Evolutionary conservation across 2,888 invertebrate genomes (phyloP).

Genomic region (Mythimna albipuncta): DNA sequence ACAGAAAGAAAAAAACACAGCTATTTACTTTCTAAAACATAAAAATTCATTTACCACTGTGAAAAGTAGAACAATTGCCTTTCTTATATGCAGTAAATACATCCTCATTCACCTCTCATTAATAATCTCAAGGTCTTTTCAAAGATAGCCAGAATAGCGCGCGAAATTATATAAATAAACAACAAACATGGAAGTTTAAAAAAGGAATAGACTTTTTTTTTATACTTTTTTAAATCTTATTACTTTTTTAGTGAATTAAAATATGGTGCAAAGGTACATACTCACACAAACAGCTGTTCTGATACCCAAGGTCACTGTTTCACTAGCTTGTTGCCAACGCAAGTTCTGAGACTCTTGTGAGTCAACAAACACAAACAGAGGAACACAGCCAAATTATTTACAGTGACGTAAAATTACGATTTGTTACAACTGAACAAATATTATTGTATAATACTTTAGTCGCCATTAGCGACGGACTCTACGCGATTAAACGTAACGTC

Average conservation of each 20-base stretch:
- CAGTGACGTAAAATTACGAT: conserved; percentile 83
- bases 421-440: conserved; percentile 82
- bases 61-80: conserved; percentile 40
- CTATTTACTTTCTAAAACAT: neutral
- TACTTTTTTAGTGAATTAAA: conserved; percentile 32
- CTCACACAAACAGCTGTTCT: conserved; percentile 84
- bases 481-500: conserved; percentile 43
- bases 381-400: conserved; percentile 85
- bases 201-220: neutral
- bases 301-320: conserved; percentile 79
- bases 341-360: conserved; percentile 75
- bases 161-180: conserved; percentile 35
- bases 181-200: neutral
- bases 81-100: conserved; percentile 34
- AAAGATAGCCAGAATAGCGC: conserved; percentile 53
- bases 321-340: conserved; percentile 78
- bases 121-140: conserved; percentile 55
- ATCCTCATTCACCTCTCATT: conserved; percentile 24
- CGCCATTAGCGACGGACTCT: conserved; percentile 16
- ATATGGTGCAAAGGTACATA: conserved; percentile 61
- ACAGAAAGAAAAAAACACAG: neutral
- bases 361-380: conserved; percentile 82
- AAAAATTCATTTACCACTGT: neutral
- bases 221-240: conserved; percentile 15
- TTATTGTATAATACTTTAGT: conserved; percentile 50